Evolutionary conservation across 2,113 vertebrate species (phyloP).

Genomic region (Suricata suricatta): DNA sequence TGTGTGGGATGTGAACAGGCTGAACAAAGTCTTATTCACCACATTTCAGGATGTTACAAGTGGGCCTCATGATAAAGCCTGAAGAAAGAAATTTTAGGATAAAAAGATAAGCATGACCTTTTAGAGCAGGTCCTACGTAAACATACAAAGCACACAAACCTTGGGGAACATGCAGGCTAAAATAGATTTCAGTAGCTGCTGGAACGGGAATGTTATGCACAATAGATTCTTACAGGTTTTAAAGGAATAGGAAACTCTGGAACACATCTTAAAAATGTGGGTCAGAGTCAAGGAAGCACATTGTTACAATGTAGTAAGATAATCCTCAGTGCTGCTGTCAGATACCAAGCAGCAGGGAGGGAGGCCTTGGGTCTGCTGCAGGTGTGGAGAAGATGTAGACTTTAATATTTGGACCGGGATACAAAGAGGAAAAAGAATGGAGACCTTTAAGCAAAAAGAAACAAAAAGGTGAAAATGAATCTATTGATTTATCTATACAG

Average conservation of each 20-base stretch:
- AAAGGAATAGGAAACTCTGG: background rate
- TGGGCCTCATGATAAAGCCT: background rate
- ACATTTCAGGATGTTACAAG: background rate
- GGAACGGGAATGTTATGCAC: background rate
- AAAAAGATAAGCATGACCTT: background rate
- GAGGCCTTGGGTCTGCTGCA: background rate
- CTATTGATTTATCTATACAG: background rate
- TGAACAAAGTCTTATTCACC: background rate
- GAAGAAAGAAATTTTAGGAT: background rate
- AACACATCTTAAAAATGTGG: constrained; percentile 25
- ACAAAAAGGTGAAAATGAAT: background rate
- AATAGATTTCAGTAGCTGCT: background rate
- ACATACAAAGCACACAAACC: background rate
- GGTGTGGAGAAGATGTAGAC: too few species aligned
- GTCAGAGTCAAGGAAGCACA: background rate
- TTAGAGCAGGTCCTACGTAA: background rate
- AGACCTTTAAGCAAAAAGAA: background rate
- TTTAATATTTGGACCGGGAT: background rate
- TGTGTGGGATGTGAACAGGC: background rate
- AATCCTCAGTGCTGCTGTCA: background rate
- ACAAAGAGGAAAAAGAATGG: background rate
- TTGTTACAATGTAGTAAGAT: background rate
- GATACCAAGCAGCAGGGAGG: background rate
- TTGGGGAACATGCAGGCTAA: background rate
- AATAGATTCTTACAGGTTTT: background rate